These are phyloP conservation scores for Trichacis sp. DNA, from an alignment of 2,888 invertebrate species.

Conservation along the genomic window DNA sequence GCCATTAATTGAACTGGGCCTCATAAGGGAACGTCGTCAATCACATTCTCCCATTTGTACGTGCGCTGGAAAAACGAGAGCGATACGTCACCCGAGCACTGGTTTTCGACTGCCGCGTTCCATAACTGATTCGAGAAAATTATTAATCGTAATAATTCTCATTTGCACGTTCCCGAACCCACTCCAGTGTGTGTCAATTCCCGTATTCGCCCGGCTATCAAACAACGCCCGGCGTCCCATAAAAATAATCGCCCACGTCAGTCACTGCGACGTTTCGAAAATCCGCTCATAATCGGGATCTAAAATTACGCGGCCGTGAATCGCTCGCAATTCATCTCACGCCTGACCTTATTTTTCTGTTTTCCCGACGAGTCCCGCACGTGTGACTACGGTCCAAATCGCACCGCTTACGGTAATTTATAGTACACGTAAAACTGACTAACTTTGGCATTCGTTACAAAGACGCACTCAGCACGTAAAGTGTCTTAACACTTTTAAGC, in stretches of 20 bases:
- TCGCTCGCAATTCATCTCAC: conserved; percentile 12
- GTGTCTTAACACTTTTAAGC: background rate
- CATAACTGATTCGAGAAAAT: conserved; percentile 30
- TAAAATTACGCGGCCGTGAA: conserved; percentile 4
- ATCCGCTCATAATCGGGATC: background rate
- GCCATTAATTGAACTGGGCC: conserved; percentile 25
- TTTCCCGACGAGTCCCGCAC: conserved; percentile 19
- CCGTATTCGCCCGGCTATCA: conserved; percentile 23
- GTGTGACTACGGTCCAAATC: background rate
- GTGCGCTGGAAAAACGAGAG: conserved; percentile 18
- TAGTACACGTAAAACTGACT: conserved; percentile 2
- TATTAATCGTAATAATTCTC: conserved; percentile 27
- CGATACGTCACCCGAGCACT: conserved; percentile 8
- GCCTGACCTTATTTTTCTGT: conserved; percentile 14
- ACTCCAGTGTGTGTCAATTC: too few species aligned
- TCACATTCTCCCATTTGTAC: conserved; percentile 16
- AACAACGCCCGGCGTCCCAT: conserved; percentile 19
- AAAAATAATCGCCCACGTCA: conserved; percentile 20
- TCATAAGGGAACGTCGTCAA: conserved; percentile 31
- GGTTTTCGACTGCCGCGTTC: conserved; percentile 18
- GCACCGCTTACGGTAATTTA: conserved; percentile 16
- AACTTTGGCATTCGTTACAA: background rate
- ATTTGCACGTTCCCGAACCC: background rate
- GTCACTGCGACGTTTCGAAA: conserved; percentile 7
- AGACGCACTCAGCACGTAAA: conserved; percentile 4